A percentile compares a stretch with the other conserved stretches of the same genome.
These are phyloP conservation scores for Lycaena phlaeas DNA, from an alignment of 2,888 invertebrate genomes.

Conservation along the genomic window DNA sequence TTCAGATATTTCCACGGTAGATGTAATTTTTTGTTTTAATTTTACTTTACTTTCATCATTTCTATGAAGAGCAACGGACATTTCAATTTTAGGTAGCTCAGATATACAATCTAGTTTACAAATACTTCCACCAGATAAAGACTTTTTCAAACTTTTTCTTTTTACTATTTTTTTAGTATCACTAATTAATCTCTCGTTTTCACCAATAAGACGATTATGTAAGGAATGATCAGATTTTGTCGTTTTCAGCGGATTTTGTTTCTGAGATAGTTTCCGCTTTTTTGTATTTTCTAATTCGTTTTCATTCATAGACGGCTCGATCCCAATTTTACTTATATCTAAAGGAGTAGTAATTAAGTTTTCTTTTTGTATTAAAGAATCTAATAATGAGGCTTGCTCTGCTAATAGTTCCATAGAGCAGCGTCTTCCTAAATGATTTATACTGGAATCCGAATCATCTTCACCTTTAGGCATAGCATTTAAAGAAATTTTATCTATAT, in stretches of 20 bases:
- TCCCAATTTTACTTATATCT: conserved; percentile 60
- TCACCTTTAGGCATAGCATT: conserved; percentile 7
- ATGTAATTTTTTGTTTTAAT: conserved; percentile 69
- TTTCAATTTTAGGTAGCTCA: conserved; percentile 47
- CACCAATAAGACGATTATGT: conserved; percentile 33
- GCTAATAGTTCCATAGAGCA: conserved; percentile 72
- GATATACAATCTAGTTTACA: conserved; percentile 59
- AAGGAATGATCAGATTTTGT: conserved; percentile 64
- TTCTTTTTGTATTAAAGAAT: conserved; percentile 67
- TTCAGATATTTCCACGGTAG: conserved; percentile 65
- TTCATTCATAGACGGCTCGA: conserved; percentile 23
- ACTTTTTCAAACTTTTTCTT: conserved; percentile 54
- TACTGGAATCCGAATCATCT: conserved; percentile 3
- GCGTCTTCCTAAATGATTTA: conserved; percentile 33
- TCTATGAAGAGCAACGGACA: conserved; percentile 19
- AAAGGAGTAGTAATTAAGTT: conserved; percentile 59
- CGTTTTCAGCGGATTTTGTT: conserved; percentile 41
- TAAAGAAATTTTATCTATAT: conserved; percentile 21
- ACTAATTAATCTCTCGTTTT: conserved; percentile 29
- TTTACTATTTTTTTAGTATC: conserved; percentile 31
- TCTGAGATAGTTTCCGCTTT: conserved; percentile 19
- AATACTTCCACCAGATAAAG: conserved; percentile 54
- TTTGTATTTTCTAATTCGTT: conserved; percentile 27
- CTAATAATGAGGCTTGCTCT: conserved; percentile 69
- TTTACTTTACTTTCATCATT: conserved; percentile 33